These are phyloP conservation scores for Onychostruthus taczanowskii DNA, from an alignment of 2,113 vertebrate genomes.

Conservation along the genomic window DNA sequence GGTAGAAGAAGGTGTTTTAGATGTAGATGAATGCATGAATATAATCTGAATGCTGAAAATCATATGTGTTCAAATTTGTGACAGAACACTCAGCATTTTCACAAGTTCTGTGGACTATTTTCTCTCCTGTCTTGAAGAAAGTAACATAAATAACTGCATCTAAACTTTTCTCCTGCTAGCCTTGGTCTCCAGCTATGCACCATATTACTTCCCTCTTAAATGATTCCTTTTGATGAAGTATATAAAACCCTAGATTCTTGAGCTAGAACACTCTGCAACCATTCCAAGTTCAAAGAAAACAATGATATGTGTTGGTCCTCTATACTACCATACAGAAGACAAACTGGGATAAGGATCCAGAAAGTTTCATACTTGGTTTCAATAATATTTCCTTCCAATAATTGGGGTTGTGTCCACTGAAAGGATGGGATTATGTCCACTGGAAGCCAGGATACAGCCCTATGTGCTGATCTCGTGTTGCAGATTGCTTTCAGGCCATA, in stretches of 20 bases:
- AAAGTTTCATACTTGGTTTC: neutral
- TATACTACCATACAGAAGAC: neutral
- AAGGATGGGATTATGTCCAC: neutral
- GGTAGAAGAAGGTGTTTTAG: neutral
- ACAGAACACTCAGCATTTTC: neutral
- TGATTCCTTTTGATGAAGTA: neutral
- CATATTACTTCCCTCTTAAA: neutral
- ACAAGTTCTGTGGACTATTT: neutral
- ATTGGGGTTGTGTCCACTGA: neutral
- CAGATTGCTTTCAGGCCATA: neutral
- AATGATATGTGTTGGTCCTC: neutral
- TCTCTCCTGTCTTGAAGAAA: neutral
- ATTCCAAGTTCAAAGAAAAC: neutral
- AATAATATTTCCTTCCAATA: neutral
- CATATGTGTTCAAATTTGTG: neutral
- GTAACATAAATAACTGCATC: neutral
- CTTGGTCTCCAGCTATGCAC: neutral
- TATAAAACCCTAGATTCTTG: neutral
- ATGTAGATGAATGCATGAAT: neutral
- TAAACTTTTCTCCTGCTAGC: neutral
- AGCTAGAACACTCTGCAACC: neutral
- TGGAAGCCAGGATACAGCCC: neutral
- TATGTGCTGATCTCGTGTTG: neutral
- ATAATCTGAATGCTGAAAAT: neutral
- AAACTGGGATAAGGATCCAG: neutral